Conservation (phyloP, 2,888 invertebrate species). For the Lamproptera curius region DNA sequence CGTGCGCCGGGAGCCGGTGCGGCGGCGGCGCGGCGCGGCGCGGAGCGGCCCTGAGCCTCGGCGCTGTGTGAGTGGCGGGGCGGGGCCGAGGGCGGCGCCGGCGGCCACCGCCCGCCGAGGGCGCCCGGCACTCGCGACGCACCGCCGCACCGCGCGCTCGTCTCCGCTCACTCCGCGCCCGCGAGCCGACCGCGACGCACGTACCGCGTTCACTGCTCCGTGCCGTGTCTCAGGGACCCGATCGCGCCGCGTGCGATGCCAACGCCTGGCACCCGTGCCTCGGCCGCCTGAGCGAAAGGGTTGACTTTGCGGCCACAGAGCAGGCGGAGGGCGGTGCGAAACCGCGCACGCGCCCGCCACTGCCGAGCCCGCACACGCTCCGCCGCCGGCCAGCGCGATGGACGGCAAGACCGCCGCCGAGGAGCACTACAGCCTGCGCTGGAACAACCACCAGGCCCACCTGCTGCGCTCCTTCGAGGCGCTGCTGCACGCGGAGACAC, state of each 20-base stretch:
- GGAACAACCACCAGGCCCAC: slow-evolving; percentile 96
- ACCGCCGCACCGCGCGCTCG: slow-evolving; percentile 49
- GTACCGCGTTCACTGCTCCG: slow-evolving; percentile 51
- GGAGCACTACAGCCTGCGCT: slow-evolving; percentile 94
- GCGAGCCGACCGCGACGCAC: slow-evolving; percentile 61
- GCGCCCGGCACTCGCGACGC: slow-evolving; percentile 58
- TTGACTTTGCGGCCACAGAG: slow-evolving; percentile 60
- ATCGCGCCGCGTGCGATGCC: slow-evolving; percentile 42
- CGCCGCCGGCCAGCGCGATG: slow-evolving; percentile 61
- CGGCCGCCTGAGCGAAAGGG: slow-evolving; percentile 65
- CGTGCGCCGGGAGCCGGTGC: slow-evolving; percentile 38
- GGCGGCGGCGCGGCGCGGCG: slow-evolving; percentile 37
- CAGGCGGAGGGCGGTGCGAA: slow-evolving; percentile 63
- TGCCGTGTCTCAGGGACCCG: slow-evolving; percentile 47
- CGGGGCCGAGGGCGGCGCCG: slow-evolving; percentile 53
- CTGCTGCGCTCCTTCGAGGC: slow-evolving; percentile 92
- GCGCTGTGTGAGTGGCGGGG: slow-evolving; percentile 45
- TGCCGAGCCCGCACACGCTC: slow-evolving; percentile 53
- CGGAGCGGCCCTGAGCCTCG: slow-evolving; percentile 49
- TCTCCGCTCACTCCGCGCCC: slow-evolving; percentile 24
- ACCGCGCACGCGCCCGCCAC: slow-evolving; percentile 59
- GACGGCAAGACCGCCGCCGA: slow-evolving; percentile 74
- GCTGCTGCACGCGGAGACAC: slow-evolving; percentile 90
- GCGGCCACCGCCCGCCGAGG: slow-evolving; percentile 36
- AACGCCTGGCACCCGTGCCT: slow-evolving; percentile 53